These are phyloP conservation scores for Charadrius vociferus DNA, from an alignment of 2,113 vertebrate genomes.

Conservation along the genomic window DNA sequence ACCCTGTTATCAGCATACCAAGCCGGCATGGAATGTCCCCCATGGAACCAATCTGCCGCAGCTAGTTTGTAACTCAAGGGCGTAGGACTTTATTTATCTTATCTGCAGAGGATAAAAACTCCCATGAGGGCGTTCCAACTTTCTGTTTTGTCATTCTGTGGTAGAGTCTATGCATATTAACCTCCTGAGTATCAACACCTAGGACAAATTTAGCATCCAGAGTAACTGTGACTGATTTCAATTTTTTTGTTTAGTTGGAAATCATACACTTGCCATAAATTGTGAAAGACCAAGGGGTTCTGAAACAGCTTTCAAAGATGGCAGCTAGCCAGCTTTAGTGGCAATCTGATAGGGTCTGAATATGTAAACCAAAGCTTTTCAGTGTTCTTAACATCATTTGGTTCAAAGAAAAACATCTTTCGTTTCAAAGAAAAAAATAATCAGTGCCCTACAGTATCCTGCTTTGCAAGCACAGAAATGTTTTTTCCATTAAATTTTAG, in stretches of 20 bases:
- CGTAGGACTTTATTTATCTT: neutral
- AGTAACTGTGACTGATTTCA: neutral
- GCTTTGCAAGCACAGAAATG: neutral
- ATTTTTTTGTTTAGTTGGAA: neutral
- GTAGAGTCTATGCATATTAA: neutral
- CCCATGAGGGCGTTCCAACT: neutral
- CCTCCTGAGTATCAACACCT: neutral
- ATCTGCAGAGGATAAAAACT: neutral
- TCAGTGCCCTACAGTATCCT: neutral
- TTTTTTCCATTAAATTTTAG: neutral
- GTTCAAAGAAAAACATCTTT: neutral
- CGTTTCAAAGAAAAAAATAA: neutral
- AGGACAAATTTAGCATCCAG: neutral
- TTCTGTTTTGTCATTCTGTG: neutral
- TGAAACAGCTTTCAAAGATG: neutral
- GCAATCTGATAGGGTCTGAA: neutral
- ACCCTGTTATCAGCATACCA: neutral
- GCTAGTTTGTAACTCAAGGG: conserved; percentile 3
- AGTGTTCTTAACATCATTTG: neutral
- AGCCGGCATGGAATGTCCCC: neutral
- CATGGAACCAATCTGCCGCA: neutral
- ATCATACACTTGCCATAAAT: neutral
- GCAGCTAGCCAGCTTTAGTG: neutral
- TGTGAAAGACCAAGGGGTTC: neutral
- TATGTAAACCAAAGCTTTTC: neutral